A percentile compares a stretch with the other conserved stretches of the same genome.
phyloP scores from a whole-genome alignment of 2,113 vertebrate genomes.

The Porphyrio hochstetteri region DNA sequence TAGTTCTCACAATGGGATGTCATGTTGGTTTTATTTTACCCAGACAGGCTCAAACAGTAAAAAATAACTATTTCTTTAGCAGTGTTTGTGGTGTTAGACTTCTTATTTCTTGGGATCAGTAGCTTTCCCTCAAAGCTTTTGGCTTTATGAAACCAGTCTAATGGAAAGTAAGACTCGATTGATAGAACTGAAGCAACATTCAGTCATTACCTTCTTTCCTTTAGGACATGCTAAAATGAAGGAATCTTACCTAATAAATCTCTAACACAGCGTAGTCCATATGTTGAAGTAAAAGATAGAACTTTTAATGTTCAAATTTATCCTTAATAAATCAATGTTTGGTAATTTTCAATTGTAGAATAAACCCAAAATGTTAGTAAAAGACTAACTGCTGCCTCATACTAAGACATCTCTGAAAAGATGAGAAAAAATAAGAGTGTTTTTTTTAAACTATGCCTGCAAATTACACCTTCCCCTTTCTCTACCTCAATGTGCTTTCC shows the following conservation, averaged over 20 bases:
- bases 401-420: not conserved
- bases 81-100: not conserved
- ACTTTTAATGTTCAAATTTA: not conserved
- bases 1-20: not conserved
- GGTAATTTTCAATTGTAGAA: not conserved
- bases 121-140: not conserved
- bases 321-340: not conserved
- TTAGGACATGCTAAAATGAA: not conserved
- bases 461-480: conserved; percentile 24
- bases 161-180: not conserved
- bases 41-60: not conserved
- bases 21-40: not conserved
- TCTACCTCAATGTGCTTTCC: conserved; percentile 25
- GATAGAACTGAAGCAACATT: not conserved
- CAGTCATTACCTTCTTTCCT: not conserved
- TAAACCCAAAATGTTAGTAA: not conserved
- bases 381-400: not conserved
- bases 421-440: not conserved
- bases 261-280: not conserved
- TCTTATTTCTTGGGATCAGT: not conserved
- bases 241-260: not conserved
- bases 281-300: not conserved
- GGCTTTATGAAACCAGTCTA: not conserved
- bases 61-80: not conserved
- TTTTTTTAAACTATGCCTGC: not conserved